phyloP scores from a whole-genome alignment of 2,113 vertebrate species.

The Penelope pileata region DNA sequence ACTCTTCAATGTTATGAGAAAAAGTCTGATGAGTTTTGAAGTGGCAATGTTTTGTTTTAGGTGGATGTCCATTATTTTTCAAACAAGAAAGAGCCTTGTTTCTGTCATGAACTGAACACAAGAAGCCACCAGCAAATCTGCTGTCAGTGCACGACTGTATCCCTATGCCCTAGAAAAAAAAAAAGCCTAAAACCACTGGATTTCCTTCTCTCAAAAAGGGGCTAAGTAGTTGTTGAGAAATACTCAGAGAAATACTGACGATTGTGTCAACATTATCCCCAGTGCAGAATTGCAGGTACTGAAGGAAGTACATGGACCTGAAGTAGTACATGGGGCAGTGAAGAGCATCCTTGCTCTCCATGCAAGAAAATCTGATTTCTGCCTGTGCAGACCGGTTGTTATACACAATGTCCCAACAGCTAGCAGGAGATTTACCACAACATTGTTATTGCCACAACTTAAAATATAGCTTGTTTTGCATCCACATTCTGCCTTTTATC shows the following conservation, averaged over 20 bases:
- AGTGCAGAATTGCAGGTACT: fast-evolving
- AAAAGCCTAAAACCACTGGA: background rate
- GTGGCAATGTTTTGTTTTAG: background rate
- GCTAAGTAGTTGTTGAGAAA: background rate
- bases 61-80: background rate
- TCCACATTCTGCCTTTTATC: background rate
- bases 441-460: background rate
- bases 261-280: background rate
- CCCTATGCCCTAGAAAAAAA: background rate
- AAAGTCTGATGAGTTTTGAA: background rate
- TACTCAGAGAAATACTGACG: background rate
- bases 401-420: no score
- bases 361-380: background rate
- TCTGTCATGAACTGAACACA: background rate
- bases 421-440: background rate
- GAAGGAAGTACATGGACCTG: background rate
- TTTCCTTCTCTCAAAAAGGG: background rate
- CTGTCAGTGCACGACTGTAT: background rate
- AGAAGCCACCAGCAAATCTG: background rate
- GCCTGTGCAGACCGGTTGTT: background rate
- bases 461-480: background rate
- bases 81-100: background rate
- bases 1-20: background rate
- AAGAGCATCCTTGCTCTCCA: fast-evolving
- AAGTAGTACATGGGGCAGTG: fast-evolving